Evolutionary conservation across 2,888 invertebrate genomes (phyloP).

Genomic region (Auanema freiburgensis): DNA sequence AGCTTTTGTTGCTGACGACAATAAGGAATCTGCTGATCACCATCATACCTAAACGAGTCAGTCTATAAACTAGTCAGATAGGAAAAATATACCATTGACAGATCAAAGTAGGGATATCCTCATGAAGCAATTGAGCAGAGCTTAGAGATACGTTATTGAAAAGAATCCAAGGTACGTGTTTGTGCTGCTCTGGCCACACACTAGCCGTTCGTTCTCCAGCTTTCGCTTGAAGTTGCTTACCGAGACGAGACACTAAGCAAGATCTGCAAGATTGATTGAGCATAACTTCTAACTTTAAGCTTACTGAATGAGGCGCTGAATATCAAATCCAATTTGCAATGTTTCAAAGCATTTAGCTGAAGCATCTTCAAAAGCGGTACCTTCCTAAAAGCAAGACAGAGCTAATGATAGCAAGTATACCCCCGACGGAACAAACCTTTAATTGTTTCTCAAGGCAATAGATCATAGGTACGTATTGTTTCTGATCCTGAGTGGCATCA

Average conservation of each 20-base stretch:
- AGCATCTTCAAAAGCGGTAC: conserved; percentile 39
- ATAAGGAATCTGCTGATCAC: conserved; percentile 42
- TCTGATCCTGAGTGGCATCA: conserved; percentile 42
- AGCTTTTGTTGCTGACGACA: conserved; percentile 36
- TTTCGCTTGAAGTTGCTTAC: conserved; percentile 44
- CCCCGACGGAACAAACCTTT: conserved; percentile 17
- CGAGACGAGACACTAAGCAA: conserved; percentile 47
- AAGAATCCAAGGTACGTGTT: conserved; percentile 55
- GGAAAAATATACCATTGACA: conserved; percentile 38
- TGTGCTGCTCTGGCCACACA: conserved; percentile 50
- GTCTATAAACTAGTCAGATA: background rate
- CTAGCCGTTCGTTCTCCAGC: conserved; percentile 47
- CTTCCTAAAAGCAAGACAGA: conserved; percentile 4
- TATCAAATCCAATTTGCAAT: conserved; percentile 36
- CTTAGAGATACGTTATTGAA: conserved; percentile 51
- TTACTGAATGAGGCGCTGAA: conserved; percentile 44
- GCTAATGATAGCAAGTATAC: background rate
- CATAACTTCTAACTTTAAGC: conserved; percentile 9
- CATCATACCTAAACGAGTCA: conserved; percentile 26
- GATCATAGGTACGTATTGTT: conserved; percentile 42
- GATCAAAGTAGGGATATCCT: conserved; percentile 39
- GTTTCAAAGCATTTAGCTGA: conserved; percentile 43
- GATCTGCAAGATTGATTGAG: conserved; percentile 28
- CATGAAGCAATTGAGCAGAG: conserved; percentile 33
- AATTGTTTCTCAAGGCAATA: conserved; percentile 46